Percentiles rank a stretch among this genome's conserved stretches.
Conservation (phyloP, 2,113 vertebrate genomes). For the Gymnarchus niloticus region DNA sequence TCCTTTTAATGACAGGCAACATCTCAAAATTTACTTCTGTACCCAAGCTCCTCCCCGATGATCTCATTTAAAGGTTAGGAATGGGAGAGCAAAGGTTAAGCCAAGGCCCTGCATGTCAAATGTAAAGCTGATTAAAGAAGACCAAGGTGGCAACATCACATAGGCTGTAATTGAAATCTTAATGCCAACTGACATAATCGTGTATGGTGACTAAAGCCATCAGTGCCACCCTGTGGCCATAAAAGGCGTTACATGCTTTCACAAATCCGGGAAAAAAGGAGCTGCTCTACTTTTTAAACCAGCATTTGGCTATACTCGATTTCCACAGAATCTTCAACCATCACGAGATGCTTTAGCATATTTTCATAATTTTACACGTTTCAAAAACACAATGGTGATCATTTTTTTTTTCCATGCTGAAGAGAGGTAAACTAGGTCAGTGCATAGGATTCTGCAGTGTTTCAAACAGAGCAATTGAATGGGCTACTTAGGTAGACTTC, state of each 20-base stretch:
- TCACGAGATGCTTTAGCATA: too few species aligned
- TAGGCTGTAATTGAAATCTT: constrained; percentile 3
- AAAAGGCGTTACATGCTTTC: background rate
- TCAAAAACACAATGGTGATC: too few species aligned
- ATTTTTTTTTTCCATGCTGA: background rate
- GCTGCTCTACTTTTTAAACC: background rate
- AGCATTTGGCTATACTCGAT: too few species aligned
- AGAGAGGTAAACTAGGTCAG: background rate
- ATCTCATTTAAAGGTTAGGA: background rate
- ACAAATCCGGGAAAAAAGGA: background rate
- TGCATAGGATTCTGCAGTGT: too few species aligned
- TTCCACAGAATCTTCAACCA: too few species aligned
- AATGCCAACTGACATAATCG: background rate
- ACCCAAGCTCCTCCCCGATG: background rate
- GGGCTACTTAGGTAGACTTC: too few species aligned
- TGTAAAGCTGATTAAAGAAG: background rate
- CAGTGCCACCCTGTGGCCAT: constrained; percentile 59
- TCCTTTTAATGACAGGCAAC: background rate
- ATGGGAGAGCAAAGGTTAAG: background rate
- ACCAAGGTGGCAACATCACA: constrained; percentile 12
- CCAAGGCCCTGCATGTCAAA: background rate
- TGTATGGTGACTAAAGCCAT: constrained; percentile 18
- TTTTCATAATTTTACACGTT: too few species aligned
- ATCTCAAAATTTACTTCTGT: background rate
- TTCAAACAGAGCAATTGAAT: too few species aligned